Evolutionary conservation across 2,888 invertebrate species (phyloP), one percentile per base, ranked within the genome.

Genomic region (Phengaris alcon): DNA sequence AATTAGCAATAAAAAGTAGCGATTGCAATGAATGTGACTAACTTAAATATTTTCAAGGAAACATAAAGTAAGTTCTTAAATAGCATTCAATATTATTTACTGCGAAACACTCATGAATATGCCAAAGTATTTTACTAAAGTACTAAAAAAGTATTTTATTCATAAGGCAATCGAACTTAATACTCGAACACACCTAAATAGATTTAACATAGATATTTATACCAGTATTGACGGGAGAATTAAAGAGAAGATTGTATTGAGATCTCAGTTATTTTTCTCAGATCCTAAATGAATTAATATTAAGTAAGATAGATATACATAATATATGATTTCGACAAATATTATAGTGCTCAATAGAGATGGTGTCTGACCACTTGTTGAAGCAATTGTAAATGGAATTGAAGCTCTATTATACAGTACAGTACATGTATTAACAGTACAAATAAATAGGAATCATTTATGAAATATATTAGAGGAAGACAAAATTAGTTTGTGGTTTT

Each of bases 241-340:
- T 88, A 88, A 90, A 90, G 87, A 89, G 84, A 82, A 85, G 81
- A 81, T 79, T 77, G 83, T 81, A 84, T 59, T 54, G 80, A 81
- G 92, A 91, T 91, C 91, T 92, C 92, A 91, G 82, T 89, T 90
- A 89, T 87, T 86, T 85, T 85, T 87, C 85, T 86, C 86, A 85
- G 87, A 84, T 83, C 81, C 82, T 84, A 82, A 84, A 82, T 80
- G 82, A 83, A 81, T 79, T 80, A 82, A 81, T 78, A 82, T 82
- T 85, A 84, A 83, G 84, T 87, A 87, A 87, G 86, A 84, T 87
- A 85, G 59, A 81, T 84, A 82, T 83, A 80, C 80, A 81, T 78
- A 81, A 35, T 48, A 48, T 79, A 79, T 75, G 75, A 78, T 75
- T 69, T 79, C 74, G 68, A 79, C 68, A 74, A 75, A 79, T 79